Evolutionary conservation across 2,888 invertebrate genomes (phyloP), one percentile per base, ranked within the genome.

Genomic region (Chymomyza amoena): DNA sequence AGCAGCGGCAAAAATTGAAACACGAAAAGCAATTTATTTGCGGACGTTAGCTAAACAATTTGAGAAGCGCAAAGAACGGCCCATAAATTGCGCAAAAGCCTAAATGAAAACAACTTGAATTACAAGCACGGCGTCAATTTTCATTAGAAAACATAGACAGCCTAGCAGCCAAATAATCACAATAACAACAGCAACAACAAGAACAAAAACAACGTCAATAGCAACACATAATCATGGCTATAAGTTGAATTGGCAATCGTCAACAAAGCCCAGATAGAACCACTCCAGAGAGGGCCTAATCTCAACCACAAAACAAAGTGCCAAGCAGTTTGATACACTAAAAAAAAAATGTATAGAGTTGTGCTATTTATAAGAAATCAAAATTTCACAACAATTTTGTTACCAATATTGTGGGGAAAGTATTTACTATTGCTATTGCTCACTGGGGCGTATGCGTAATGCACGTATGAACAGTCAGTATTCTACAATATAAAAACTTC

Each of bases 81-180:
- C 28, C 16, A 61, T 64, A 51, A 68, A 76, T 64, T 20, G n/a
- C 13, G 10, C 15, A 16, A 13, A 52, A 9, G 39, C 20, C 50
- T 15, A 6, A 39, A 52, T n/a, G 63, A 59, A 25, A 83, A 84
- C 75, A 83, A 86, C 84, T 84, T 83, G 86, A 86, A 84, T 84
- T 87, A 87, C 84, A 81, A 84, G 70, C 77, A 77, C 84, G 87
- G 84, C 88, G 85, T 84, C 88, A 84, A 79, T 88, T 84, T 84
- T 84, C 84, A 84, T 88, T 88, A 84, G 88, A 84, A 79, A 57
- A 57, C 25, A 54, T 54, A 54, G 16, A 54, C 54, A 54, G 18
- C 54, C 15, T 15, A 13, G 56, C 56, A n/a, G 32, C 32, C 9
- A 32, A 18, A 56, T 25, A 25, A 25, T 25, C 25, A 25, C 28